A percentile compares a stretch with the other conserved stretches of the same genome.
Conservation (phyloP, 2,888 invertebrate species). For the Eupithecia vulgata region DNA sequence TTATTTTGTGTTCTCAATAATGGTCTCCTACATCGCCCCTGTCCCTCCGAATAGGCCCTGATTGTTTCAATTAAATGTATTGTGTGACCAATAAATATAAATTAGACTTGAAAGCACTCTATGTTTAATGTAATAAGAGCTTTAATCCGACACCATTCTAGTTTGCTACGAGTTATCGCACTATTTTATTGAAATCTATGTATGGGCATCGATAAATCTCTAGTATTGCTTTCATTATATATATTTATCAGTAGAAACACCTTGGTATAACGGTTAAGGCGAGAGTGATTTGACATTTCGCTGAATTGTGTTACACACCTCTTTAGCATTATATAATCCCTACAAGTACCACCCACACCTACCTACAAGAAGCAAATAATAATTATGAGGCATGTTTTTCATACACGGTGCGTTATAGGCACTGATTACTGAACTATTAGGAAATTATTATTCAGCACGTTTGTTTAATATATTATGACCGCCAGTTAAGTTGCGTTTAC, state of each 20-base stretch:
- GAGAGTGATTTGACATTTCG: background rate
- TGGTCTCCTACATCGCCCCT: background rate
- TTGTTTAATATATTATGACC: background rate
- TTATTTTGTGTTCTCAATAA: background rate
- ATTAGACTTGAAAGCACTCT: constrained; percentile 19
- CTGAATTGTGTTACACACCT: background rate
- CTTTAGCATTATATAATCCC: background rate
- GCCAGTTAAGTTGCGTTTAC: background rate
- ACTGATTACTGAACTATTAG: background rate
- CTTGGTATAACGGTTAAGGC: background rate
- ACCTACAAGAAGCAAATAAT: background rate
- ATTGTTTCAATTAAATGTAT: constrained; percentile 38
- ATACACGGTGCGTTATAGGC: background rate
- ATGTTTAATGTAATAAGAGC: constrained; percentile 13
- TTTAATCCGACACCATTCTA: constrained; percentile 11
- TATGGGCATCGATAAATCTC: constrained; percentile 4
- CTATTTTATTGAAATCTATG: background rate
- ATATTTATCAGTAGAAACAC: background rate
- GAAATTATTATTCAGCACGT: background rate
- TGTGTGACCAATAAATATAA: constrained; percentile 29
- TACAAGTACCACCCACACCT: no score
- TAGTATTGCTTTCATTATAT: background rate
- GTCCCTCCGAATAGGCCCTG: constrained; percentile 16
- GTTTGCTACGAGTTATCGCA: background rate
- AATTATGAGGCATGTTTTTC: background rate